phyloP scores from a whole-genome alignment of 1,140 invertebrate genomes.

The Aphelenchoides avenae region DNA sequence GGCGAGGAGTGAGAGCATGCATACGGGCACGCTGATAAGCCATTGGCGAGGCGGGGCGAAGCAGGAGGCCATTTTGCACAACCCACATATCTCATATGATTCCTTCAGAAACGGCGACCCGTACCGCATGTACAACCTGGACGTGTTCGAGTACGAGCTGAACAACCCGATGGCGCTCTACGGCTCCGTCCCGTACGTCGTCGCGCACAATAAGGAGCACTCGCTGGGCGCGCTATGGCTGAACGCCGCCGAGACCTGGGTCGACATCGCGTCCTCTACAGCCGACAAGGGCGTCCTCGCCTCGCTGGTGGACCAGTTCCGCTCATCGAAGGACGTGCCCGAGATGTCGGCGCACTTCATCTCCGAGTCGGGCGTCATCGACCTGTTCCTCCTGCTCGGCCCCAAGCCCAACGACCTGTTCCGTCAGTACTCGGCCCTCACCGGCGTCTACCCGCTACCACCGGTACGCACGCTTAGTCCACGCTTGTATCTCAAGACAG shows the following conservation, averaged over 20 bases:
- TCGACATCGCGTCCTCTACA: constrained; percentile 78
- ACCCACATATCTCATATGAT: no score
- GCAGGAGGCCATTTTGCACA: no score
- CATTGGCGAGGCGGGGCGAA: no score
- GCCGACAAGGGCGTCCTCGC: constrained; percentile 54
- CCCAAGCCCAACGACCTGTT: constrained; percentile 78
- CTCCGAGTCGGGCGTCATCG: constrained; percentile 89
- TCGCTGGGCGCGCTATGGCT: constrained; percentile 90
- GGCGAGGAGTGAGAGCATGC: no score
- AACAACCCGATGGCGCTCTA: constrained; percentile 92
- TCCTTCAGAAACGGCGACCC: constrained; percentile 71
- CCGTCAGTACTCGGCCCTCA: constrained; percentile 78
- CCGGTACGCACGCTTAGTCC: no score
- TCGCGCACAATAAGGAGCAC: constrained; percentile 79
- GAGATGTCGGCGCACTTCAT: constrained; percentile 72
- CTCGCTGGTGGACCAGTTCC: constrained; percentile 43
- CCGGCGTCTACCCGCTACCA: constrained; percentile 81
- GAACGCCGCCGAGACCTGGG: constrained; percentile 97
- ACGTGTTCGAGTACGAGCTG: constrained; percentile 97
- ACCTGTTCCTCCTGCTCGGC: constrained; percentile 85
- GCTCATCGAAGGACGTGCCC: constrained; percentile 57
- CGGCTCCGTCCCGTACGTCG: constrained; percentile 84
- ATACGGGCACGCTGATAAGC: no score
- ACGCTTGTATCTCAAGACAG: no score
- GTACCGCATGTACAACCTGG: constrained; percentile 92